Base-by-base conservation (phyloP, 2,888 invertebrate genomes). In the Neuroscelio doddi region DNA sequence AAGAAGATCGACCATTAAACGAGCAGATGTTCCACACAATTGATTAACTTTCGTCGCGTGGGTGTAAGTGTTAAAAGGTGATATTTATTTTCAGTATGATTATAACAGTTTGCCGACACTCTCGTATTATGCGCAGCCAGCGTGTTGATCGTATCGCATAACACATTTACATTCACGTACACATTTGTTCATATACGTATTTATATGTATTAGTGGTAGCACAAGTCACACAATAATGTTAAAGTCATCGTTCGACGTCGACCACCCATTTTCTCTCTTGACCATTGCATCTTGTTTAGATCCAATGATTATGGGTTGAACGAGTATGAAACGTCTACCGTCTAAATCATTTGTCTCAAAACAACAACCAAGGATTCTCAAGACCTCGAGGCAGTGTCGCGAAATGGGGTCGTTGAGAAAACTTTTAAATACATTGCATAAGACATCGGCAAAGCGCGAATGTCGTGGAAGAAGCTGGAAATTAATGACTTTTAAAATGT, bases 251-350 rank as follows among this genome's bases (percentile, higher is more conserved):
- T 58, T 64, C 68, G 61, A 68, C 71, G 65, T 69, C 73, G 81
- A 76, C 80, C 81, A 80, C 80, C 80, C 81, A 81, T 79, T 74
- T 77, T 69, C 77, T 75, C 72, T 74, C 70, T 69, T 61, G 72
- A 69, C 62, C 64, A 68, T 73, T 76, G 73, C 71, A 74, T 64
- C 61, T 64, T 66, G 76, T 81, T 80, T 79, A 80, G 80, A 81
- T 80, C 73, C 68, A 68, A 52, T 71, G 77, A 80, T 79, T 73
- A 69, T 67, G 68, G 64, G 64, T 67, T 72, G 72, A 73, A 77
- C 75, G 75, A 71, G 72, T 68, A 72, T 69, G 72, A 76, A 77
- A 73, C 74, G 72, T 74, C 70, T 74, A 63, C 65, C 58, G 65
- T 53, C 62, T 66, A 69, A 69, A 74, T 74, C 78, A 77, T 77